Percentiles rank a stretch among this genome's conserved stretches.
Evolutionary conservation across 2,113 vertebrate genomes (phyloP).

Genomic region (Argyrosomus japonicus): DNA sequence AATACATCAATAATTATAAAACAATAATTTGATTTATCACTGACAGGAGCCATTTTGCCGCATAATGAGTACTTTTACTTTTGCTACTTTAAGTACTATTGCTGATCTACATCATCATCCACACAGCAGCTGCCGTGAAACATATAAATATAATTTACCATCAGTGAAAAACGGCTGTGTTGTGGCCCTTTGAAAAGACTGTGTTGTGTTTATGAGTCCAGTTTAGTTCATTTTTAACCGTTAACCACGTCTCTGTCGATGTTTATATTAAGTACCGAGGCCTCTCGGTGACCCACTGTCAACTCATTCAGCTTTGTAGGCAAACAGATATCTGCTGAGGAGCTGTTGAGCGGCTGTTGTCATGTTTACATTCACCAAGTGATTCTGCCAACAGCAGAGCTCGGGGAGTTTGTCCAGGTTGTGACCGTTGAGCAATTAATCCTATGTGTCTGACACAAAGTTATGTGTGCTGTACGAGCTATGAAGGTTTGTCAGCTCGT

Average conservation of each 20-base stretch:
- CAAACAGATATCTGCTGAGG: slow-evolving; percentile 71
- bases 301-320: slow-evolving; percentile 58
- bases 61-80: not conserved
- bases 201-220: not conserved
- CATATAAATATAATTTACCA: not conserved
- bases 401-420: slow-evolving; percentile 64
- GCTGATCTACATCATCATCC: too few species aligned
- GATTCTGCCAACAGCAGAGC: slow-evolving; percentile 53
- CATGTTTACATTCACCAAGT: slow-evolving; percentile 75
- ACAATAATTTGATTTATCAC: too few species aligned
- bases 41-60: not conserved
- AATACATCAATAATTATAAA: too few species aligned
- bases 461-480: slow-evolving; percentile 3
- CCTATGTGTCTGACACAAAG: slow-evolving; percentile 30
- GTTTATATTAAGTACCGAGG: not conserved
- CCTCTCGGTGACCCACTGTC: slow-evolving; percentile 25
- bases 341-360: slow-evolving; percentile 70
- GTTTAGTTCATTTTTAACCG: not conserved
- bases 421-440: slow-evolving; percentile 73
- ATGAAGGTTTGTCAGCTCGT: not conserved
- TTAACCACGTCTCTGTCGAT: not conserved
- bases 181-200: too few species aligned
- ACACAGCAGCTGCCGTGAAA: too few species aligned
- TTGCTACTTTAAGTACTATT: not conserved
- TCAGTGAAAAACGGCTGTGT: not conserved